A percentile compares a stretch with the other conserved stretches of the same genome.
These are phyloP conservation scores for Tridacna crocea DNA, from an alignment of 2,888 invertebrate species.

Conservation along the genomic window DNA sequence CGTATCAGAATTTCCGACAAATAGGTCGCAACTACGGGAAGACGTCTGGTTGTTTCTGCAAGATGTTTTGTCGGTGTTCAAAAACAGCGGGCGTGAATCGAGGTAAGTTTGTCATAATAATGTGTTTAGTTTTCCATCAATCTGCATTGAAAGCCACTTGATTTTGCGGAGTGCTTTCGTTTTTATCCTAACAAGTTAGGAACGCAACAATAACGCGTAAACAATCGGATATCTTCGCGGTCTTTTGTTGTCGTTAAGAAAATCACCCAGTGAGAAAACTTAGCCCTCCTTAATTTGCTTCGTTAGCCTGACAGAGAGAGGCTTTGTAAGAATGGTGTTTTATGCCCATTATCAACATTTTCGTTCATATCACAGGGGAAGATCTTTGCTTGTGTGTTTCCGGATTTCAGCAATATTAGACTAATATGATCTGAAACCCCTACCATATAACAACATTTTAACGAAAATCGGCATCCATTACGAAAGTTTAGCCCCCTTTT, in stretches of 20 bases:
- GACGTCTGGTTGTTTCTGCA: constrained; percentile 3
- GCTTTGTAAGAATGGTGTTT: too few species aligned
- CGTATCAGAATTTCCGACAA: constrained; percentile 20
- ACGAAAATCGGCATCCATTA: too few species aligned
- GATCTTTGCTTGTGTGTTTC: too few species aligned
- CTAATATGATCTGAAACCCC: too few species aligned
- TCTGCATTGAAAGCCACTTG: constrained; percentile 54
- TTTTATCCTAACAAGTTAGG: constrained; percentile 56
- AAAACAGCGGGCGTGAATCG: constrained; percentile 65
- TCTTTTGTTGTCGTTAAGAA: constrained; percentile 52
- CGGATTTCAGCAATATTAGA: too few species aligned
- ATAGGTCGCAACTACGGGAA: constrained; percentile 11
- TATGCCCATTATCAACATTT: too few species aligned
- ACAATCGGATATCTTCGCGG: constrained; percentile 56
- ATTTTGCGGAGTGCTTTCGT: constrained; percentile 51
- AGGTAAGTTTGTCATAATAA: constrained; percentile 61
- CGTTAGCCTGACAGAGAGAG: too few species aligned
- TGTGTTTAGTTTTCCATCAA: constrained; percentile 56
- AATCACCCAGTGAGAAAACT: constrained; percentile 46
- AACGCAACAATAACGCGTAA: constrained; percentile 53
- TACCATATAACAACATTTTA: too few species aligned
- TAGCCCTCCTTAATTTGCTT: background rate
- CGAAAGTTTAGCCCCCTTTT: too few species aligned
- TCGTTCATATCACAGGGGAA: too few species aligned
- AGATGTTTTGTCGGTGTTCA: constrained; percentile 34